Evolutionary conservation across 2,797 vertebrate species (phyloP).

Genomic region (Peromyscus aztecus): DNA sequence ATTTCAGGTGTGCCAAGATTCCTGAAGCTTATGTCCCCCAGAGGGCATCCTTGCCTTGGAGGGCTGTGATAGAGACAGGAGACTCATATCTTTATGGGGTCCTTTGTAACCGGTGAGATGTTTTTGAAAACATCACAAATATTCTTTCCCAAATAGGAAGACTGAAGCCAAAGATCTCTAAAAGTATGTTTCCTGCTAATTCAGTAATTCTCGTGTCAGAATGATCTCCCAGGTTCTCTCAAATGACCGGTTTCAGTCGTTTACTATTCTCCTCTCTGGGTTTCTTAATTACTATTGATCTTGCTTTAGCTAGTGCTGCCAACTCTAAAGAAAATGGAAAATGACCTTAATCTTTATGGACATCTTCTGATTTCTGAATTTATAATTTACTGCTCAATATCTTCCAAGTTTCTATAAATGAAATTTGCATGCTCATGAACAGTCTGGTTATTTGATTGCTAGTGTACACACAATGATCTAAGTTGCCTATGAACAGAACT

Average conservation of each 20-base stretch:
- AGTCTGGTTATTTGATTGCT: constrained; percentile 34
- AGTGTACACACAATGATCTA: not conserved
- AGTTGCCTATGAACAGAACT: constrained; percentile 1
- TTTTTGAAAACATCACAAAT: not conserved
- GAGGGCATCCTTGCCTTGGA: not conserved
- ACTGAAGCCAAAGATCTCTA: not conserved
- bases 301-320: constrained; percentile 70
- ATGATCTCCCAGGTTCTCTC: constrained; percentile 33
- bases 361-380: constrained; percentile 66
- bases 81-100: not conserved
- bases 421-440: constrained; percentile 52
- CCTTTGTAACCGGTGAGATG: not conserved
- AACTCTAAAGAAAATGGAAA: constrained; percentile 75
- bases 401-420: constrained; percentile 28
- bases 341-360: constrained; percentile 77
- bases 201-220: constrained; percentile 57
- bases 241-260: constrained; percentile 57
- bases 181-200: constrained; percentile 18
- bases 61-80: not conserved
- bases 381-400: constrained; percentile 69
- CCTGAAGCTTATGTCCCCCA: not conserved
- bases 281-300: constrained; percentile 81
- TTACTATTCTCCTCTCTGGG: constrained; percentile 69
- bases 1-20: not conserved
- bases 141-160: constrained; percentile 19